These are phyloP conservation scores for Toxotes lorentzi DNA, from an alignment of 2,797 vertebrate genomes.

Conservation along the genomic window DNA sequence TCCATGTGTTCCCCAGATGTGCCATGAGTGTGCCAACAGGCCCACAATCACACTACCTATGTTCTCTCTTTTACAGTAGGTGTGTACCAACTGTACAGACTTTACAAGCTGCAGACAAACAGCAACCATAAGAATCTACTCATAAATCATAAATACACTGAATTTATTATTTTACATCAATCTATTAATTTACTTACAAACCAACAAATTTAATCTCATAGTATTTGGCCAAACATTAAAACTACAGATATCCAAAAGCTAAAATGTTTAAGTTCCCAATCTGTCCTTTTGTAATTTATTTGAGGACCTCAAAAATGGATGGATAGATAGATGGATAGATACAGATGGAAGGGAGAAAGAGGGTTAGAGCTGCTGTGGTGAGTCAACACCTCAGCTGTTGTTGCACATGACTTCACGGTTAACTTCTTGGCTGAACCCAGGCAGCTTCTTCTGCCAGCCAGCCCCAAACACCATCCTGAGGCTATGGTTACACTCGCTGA, in stretches of 20 bases:
- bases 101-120: slow-evolving; percentile 35
- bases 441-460: slow-evolving; percentile 68
- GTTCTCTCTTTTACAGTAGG: slow-evolving; percentile 50
- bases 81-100: slow-evolving; percentile 30
- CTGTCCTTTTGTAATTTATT: background rate
- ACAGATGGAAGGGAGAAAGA: slow-evolving; percentile 21
- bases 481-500: slow-evolving; percentile 78
- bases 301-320: background rate
- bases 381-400: slow-evolving; percentile 81
- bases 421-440: slow-evolving; percentile 78
- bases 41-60: slow-evolving; percentile 59
- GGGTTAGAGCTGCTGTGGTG: slow-evolving; percentile 54
- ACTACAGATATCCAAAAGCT: background rate
- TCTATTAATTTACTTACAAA: background rate
- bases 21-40: slow-evolving; percentile 60
- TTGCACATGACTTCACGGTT: slow-evolving; percentile 78
- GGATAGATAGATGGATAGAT: slow-evolving; percentile 37
- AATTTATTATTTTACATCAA: background rate
- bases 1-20: slow-evolving; percentile 82
- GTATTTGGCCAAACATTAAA: background rate
- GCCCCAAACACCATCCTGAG: slow-evolving; percentile 65
- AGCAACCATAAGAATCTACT: slow-evolving; percentile 9
- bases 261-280: background rate
- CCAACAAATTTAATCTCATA: background rate
- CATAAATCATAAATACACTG: slow-evolving; percentile 7